Evolutionary conservation across 2,113 vertebrate species (phyloP).

Genomic region (Caranx ignobilis): DNA sequence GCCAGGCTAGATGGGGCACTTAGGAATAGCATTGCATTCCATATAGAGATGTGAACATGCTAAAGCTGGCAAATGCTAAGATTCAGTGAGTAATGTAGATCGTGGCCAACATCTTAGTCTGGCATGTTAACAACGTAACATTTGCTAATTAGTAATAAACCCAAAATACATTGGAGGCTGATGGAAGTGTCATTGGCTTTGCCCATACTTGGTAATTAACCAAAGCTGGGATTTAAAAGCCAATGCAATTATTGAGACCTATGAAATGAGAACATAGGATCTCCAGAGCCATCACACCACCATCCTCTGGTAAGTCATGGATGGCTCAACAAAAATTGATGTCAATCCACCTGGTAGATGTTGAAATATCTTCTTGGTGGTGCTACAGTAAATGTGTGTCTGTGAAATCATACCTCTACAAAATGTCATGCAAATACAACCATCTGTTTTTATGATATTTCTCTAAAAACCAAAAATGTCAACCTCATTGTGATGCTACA

Average conservation of each 20-base stretch:
- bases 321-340: too few species aligned
- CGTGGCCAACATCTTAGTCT: not conserved
- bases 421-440: too few species aligned
- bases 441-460: not conserved
- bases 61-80: too few species aligned
- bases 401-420: too few species aligned
- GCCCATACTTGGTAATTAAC: not conserved
- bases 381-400: too few species aligned
- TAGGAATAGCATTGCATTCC: too few species aligned
- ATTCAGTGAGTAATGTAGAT: too few species aligned
- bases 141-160: too few species aligned
- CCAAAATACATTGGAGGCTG: too few species aligned
- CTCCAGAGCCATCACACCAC: not conserved
- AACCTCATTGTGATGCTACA: not conserved
- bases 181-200: not conserved
- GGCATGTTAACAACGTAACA: not conserved
- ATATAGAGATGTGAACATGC: too few species aligned
- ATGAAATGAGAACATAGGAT: not conserved
- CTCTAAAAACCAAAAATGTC: not conserved
- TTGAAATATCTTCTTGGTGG: not conserved
- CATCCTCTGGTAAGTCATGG: too few species aligned
- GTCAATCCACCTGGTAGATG: not conserved
- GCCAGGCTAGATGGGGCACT: too few species aligned
- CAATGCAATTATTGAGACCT: not conserved
- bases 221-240: not conserved